Conservation (phyloP, 2,888 invertebrate genomes). For the Xylota segnis region DNA sequence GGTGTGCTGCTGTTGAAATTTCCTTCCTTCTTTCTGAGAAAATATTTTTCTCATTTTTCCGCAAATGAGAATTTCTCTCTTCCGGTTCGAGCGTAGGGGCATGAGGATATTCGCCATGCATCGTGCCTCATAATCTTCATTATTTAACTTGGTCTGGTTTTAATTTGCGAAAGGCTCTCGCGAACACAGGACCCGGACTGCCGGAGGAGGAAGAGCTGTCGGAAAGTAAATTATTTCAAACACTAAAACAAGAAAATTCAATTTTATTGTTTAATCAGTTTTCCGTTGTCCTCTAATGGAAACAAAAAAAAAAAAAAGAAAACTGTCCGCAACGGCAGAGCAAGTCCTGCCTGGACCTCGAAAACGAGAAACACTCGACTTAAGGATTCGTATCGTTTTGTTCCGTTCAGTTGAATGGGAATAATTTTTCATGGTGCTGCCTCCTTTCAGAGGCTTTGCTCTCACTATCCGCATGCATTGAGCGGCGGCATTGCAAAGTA, state of each 20-base stretch:
- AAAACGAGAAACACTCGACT: constrained; percentile 18
- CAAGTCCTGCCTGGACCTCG: neutral
- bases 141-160: constrained; percentile 41
- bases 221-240: constrained; percentile 51
- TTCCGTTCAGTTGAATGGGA: constrained; percentile 18
- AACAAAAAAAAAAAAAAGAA: neutral
- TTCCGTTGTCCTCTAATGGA: constrained; percentile 37
- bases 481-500: constrained; percentile 10
- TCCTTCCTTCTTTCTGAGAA: neutral
- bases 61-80: constrained; percentile 14
- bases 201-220: constrained; percentile 33
- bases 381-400: constrained; percentile 4
- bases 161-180: constrained; percentile 37
- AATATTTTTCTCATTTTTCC: neutral
- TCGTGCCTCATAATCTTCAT: constrained; percentile 49
- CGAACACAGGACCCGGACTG: neutral
- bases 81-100: neutral
- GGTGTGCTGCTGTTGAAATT: neutral
- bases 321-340: constrained; percentile 15
- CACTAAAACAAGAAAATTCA: constrained; percentile 54
- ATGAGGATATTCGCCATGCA: constrained; percentile 33
- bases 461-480: neutral
- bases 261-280: constrained; percentile 70
- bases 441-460: neutral
- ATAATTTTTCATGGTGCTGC: constrained; percentile 38